These are phyloP conservation scores for Corvus moneduloides DNA, from an alignment of 2,113 vertebrate genomes.

Conservation along the genomic window DNA sequence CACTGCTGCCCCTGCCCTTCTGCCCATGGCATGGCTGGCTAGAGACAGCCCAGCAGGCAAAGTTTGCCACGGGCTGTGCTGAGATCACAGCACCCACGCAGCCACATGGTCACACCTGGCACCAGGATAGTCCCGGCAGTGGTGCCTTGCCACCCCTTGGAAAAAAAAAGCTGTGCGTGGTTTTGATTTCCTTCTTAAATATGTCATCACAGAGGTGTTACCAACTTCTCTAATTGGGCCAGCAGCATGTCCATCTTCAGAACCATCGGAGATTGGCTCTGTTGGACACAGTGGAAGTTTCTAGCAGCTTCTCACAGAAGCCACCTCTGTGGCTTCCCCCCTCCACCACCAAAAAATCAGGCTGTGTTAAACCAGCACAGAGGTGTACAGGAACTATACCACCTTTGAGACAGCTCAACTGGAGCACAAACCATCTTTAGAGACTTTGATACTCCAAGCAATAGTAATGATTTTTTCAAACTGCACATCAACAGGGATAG, in stretches of 20 bases:
- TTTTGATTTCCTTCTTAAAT: not conserved
- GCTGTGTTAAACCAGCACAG: not conserved
- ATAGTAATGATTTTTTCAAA: not conserved
- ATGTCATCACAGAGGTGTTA: not conserved
- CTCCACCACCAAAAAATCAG: not conserved
- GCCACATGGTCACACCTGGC: not conserved
- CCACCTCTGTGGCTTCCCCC: not conserved
- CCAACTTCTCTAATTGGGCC: not conserved
- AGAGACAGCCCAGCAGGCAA: not conserved
- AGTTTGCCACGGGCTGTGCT: not conserved
- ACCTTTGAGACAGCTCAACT: not conserved
- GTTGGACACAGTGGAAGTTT: not conserved
- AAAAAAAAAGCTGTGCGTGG: not conserved
- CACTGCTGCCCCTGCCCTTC: not conserved
- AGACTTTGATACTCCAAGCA: not conserved
- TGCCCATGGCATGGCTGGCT: not conserved
- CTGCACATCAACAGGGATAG: not conserved
- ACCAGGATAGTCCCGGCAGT: not conserved
- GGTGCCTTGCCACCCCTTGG: not conserved
- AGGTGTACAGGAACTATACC: not conserved
- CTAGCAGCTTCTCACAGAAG: not conserved
- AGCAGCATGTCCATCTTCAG: not conserved
- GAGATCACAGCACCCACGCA: not conserved
- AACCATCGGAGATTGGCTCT: not conserved
- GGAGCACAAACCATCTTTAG: not conserved